Base-by-base conservation (phyloP, 2,888 invertebrate genomes). In the Plagodis dolabraria region DNA sequence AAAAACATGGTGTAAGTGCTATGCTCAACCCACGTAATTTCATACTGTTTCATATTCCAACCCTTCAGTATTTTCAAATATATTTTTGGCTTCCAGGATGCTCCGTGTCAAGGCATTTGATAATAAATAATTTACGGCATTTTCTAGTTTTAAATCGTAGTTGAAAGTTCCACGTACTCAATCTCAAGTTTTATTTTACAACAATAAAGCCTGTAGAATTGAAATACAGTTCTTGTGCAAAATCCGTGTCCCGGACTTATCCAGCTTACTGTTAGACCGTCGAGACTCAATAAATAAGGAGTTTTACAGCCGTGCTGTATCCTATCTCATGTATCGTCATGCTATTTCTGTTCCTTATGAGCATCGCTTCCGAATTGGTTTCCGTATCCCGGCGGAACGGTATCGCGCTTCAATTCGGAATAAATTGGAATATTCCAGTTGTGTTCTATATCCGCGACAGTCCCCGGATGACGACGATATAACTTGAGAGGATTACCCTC, bases 401-500 rank as follows among this genome's bases (percentile, higher is more conserved):
- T 54, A 8, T 58, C 44, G 59, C 60, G 57, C 61, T 65, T 57
- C 70, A 64, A 53, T 56, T 59, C 54, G 33, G 58, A 71, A 67
- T 69, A 70, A 66, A 71, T 74, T 74, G 64, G 55, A 60, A 65
- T 69, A 71, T 76, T 84, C 82, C 72, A 82, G 79, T 63, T 66
- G 55, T 60, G 62, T 67, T 67, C 35, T 74, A 76, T 49, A 76
- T 81, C 80, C 57, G 57, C 60, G 59, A 46, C 44, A 38, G 63
- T 67, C 72, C 79, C 78, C 69, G 68, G 69, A 64, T 53, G 70
- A 67, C 65, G 71, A 69, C 75, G 75, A 76, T 74, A 81, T 82
- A 84, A 80, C 79, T 76, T 72, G 76, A 63, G 51, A 60, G 80
- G 79, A 83, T 83, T 82, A 78, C 80, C 81, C 76, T 65, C 72